These are phyloP conservation scores for Oreochromis grahami DNA, from an alignment of 2,797 vertebrate species.

Conservation along the genomic window DNA sequence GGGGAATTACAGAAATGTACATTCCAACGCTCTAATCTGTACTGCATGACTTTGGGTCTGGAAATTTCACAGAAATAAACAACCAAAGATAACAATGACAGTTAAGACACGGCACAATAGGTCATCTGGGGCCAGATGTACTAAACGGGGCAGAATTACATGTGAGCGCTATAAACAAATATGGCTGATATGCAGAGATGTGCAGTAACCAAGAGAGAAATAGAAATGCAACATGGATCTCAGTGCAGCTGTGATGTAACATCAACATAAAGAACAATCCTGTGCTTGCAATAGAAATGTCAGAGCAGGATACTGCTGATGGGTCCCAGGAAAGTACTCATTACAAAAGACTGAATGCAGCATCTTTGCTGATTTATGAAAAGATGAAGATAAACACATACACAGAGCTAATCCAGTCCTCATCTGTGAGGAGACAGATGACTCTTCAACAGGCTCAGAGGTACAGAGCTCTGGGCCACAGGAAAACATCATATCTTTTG, in stretches of 20 bases:
- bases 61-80: constrained; percentile 14
- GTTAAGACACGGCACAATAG: background rate
- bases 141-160: background rate
- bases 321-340: background rate
- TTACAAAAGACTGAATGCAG: background rate
- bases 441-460: background rate
- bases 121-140: background rate
- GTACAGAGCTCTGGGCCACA: background rate
- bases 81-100: background rate
- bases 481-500: background rate
- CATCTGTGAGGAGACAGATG: background rate
- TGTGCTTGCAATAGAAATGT: background rate
- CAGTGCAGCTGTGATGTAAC: background rate
- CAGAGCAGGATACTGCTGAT: background rate
- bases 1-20: constrained; percentile 63
- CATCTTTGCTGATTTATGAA: background rate
- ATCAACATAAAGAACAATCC: background rate
- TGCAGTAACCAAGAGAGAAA: background rate
- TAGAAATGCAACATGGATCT: rapidly evolving
- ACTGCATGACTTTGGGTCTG: constrained; percentile 65
- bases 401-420: background rate
- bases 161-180: background rate
- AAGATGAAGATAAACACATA: background rate
- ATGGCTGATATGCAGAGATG: background rate
- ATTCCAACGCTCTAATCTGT: constrained; percentile 70